Base-by-base conservation (phyloP, 1,140 invertebrate species). In the Colletes gigas region DNA sequence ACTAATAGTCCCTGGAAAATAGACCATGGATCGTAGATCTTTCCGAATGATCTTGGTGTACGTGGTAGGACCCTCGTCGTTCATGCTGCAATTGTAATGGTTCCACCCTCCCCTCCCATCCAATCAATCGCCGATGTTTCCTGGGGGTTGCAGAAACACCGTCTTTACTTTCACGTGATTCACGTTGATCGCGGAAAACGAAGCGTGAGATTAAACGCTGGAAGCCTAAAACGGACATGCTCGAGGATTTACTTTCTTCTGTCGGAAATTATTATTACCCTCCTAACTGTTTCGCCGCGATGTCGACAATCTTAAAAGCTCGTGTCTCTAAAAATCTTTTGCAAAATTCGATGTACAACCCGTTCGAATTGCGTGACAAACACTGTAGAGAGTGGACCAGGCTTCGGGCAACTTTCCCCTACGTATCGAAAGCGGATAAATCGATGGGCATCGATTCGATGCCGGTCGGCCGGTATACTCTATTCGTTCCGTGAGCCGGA, bases 121-220 rank as follows among this genome's bases (percentile, higher is more conserved):
- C 70, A 70, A 85, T 85, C 76, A 83, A 85, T 83, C 75, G 78
- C 60, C 54, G 52, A 75, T 80, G 78, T 75, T 75, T 70, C 55
- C 54, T 67, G 72, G 74, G 30, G 77, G 83, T 78, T 78, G 50
- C 47, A 71, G 69, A 60, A 59, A 39, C 78, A 55, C 41, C 57
- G 66, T 69, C 72, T 83, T 77, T 83, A 76, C 81, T 80, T 73
- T 71, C 75, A 68, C 62, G 75, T 82, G 82, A 84, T 81, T 84
- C 78, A 83, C 68, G 78, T 76, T 78, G 82, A 81, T 67, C 70
- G 62, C 59, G 60, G 63, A 66, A 66, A 82, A 67, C 78, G 50
- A 66, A 84, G 66, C 82, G 84, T 84, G 82, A 78, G 84, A 85
- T 85, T 77, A 78, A 85, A 81, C 66, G 65, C 52, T 70, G 50